phyloP scores from a whole-genome alignment of 2,797 vertebrate genomes.

The Rhinophrynus dorsalis region DNA sequence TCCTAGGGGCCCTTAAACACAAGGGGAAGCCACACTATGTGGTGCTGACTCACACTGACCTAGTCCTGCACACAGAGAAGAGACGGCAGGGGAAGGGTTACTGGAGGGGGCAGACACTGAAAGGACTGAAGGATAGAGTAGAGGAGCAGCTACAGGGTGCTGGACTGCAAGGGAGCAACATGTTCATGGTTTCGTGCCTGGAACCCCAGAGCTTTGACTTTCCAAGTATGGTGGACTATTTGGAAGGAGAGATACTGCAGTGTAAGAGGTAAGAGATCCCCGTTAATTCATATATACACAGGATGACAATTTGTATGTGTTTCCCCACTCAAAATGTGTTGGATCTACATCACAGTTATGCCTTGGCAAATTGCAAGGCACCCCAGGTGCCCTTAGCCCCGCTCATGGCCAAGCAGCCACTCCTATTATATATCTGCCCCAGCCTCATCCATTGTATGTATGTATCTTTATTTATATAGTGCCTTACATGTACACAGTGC shows the following conservation, averaged over 20 bases:
- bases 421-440: too few species aligned
- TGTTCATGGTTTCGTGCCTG: constrained; percentile 45
- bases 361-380: too few species aligned
- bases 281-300: too few species aligned
- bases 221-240: constrained; percentile 29
- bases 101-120: constrained; percentile 16
- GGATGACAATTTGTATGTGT: too few species aligned
- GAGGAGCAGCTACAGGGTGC: constrained; percentile 17
- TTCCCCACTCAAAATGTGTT: too few species aligned
- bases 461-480: too few species aligned
- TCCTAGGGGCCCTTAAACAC: constrained; percentile 50
- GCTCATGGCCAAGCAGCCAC: too few species aligned
- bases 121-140: background rate
- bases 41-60: constrained; percentile 51
- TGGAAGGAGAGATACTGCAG: constrained; percentile 45
- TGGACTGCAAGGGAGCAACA: background rate
- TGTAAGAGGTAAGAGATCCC: constrained; percentile 41
- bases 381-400: too few species aligned
- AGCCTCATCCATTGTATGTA: too few species aligned
- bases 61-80: constrained; percentile 40
- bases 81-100: constrained; percentile 12
- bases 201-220: constrained; percentile 33
- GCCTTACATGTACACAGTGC: too few species aligned
- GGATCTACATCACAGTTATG: too few species aligned
- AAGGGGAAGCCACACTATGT: constrained; percentile 53